These are phyloP conservation scores for Limonius californicus DNA, from an alignment of 1,140 invertebrate genomes.

Conservation along the genomic window DNA sequence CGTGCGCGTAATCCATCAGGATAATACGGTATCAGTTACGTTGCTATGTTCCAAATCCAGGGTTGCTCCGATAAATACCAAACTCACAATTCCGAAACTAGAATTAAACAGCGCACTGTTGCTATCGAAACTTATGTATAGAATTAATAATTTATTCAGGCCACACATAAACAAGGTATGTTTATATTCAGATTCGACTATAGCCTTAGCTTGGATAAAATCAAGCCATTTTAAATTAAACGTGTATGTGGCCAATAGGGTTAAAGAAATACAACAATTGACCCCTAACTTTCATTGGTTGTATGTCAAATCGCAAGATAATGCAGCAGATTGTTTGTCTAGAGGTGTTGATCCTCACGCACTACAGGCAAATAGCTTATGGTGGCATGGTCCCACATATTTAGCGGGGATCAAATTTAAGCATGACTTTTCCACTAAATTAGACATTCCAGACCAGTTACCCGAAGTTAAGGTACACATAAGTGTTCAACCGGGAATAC, in stretches of 20 bases:
- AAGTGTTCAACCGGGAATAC: no score
- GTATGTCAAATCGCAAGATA: conserved; percentile 24
- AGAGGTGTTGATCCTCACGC: conserved; percentile 23
- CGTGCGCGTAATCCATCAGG: not conserved
- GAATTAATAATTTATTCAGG: conserved; percentile 3
- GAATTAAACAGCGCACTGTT: conserved; percentile 23
- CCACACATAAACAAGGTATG: not conserved
- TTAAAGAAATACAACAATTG: conserved; percentile 28
- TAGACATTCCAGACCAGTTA: not conserved
- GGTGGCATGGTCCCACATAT: conserved; percentile 33
- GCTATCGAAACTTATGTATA: conserved; percentile 10
- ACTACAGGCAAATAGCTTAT: conserved; percentile 24
- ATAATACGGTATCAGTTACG: not conserved
- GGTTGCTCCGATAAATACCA: not conserved
- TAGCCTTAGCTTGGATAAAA: conserved; percentile 31
- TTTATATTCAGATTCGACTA: conserved; percentile 31
- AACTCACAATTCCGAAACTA: conserved; percentile 31
- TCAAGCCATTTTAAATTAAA: conserved; percentile 23
- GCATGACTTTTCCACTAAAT: not conserved
- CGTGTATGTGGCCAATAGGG: conserved; percentile 30
- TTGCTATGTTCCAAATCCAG: conserved; percentile 9
- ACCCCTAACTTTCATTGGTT: conserved; percentile 22
- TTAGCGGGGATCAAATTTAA: not conserved
- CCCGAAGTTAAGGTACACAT: no score
- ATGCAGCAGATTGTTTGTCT: conserved; percentile 33